Percentiles rank a stretch among this genome's conserved stretches.
Evolutionary conservation across 1,140 invertebrate genomes (phyloP).

Genomic region (Theocolax elegans): DNA sequence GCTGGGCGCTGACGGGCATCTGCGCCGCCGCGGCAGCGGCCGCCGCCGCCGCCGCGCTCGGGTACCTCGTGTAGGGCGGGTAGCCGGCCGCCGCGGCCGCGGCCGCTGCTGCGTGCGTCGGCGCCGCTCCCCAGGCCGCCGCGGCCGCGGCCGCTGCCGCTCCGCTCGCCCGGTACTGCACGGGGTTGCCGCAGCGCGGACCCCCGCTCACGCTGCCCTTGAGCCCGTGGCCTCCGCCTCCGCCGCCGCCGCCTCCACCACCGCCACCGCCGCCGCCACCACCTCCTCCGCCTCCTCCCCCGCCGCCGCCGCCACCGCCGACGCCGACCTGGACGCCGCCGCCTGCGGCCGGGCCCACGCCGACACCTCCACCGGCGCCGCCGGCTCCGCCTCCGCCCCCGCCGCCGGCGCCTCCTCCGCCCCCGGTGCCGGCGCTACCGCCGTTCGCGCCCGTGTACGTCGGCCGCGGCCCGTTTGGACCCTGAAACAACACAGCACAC

Average conservation of each 20-base stretch:
- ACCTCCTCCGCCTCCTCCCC: conserved; percentile 60
- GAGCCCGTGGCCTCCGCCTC: conserved; percentile 44
- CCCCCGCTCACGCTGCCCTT: conserved; percentile 59
- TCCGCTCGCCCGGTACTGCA: conserved; percentile 62
- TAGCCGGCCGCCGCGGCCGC: conserved; percentile 58
- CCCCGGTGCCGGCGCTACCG: conserved; percentile 60
- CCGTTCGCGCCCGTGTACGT: conserved; percentile 65
- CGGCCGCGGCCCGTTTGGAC: conserved; percentile 64
- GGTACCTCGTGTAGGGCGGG: conserved; percentile 61
- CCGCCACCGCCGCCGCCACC: conserved; percentile 55
- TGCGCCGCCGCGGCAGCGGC: conserved; percentile 55
- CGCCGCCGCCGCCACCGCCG: conserved; percentile 53
- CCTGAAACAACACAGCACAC: conserved; percentile 51
- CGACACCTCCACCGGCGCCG: conserved; percentile 45
- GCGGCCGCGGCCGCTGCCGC: conserved; percentile 47
- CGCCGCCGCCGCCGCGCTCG: conserved; percentile 53
- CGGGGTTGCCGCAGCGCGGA: conserved; percentile 61
- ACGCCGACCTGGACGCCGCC: conserved; percentile 50
- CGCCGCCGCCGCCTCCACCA: conserved; percentile 43
- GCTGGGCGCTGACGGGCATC: conserved; percentile 60
- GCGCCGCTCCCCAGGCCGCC: conserved; percentile 58
- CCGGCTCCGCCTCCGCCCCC: conserved; percentile 42
- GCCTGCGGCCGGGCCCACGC: conserved; percentile 55
- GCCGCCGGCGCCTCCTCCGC: conserved; percentile 51
- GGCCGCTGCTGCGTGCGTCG: conserved; percentile 58